Conservation (phyloP, 2,797 vertebrate species). For the Pogonophryne albipinna region DNA sequence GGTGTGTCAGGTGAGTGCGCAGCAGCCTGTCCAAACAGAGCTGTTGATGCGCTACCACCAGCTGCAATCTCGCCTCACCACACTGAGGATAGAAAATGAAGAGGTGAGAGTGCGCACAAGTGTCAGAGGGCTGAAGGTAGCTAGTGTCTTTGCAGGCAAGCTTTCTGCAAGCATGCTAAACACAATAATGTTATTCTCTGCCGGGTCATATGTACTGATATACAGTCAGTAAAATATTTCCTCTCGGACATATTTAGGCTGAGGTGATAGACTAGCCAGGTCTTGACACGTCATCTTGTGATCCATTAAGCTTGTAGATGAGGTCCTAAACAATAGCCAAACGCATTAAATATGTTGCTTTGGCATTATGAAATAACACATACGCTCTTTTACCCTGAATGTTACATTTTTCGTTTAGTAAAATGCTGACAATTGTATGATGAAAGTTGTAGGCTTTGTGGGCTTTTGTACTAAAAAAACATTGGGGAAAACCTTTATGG, state of each 20-base stretch:
- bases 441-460: neutral
- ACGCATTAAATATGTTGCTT: neutral
- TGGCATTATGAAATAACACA: neutral
- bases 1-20: slow-evolving; percentile 98
- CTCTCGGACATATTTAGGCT: neutral
- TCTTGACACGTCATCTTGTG: neutral
- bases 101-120: slow-evolving; percentile 87
- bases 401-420: neutral
- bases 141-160: slow-evolving; percentile 20
- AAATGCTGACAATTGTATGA: neutral
- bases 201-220: neutral
- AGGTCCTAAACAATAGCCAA: neutral
- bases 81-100: slow-evolving; percentile 98
- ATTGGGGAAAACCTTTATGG: neutral
- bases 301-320: neutral
- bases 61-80: slow-evolving; percentile 96
- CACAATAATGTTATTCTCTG: slow-evolving; percentile 1
- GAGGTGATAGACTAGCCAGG: neutral
- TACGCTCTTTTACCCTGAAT: neutral
- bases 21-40: slow-evolving; percentile 98
- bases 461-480: neutral
- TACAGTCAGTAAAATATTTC: neutral
- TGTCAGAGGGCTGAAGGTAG: neutral
- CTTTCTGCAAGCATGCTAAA: neutral
- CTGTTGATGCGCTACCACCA: slow-evolving; percentile 97